Percentiles rank a stretch among this genome's conserved stretches.
These are phyloP conservation scores for Tragulus kanchil DNA, from an alignment of 2,113 vertebrate genomes.

Conservation along the genomic window DNA sequence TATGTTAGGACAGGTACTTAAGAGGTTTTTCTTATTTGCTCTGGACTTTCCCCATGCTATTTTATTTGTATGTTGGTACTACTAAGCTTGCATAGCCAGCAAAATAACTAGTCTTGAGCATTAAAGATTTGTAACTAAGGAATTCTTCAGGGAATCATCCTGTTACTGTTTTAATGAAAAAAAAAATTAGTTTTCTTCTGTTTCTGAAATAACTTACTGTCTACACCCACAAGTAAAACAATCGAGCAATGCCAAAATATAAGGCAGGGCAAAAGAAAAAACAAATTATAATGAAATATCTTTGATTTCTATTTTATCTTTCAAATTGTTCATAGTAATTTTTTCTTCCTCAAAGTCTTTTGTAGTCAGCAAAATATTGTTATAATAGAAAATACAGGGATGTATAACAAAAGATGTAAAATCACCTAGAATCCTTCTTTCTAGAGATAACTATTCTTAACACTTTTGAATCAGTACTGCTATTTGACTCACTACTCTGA, in stretches of 20 bases:
- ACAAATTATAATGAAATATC: constrained; percentile 41
- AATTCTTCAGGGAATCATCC: constrained; percentile 3
- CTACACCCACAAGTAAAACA: not conserved
- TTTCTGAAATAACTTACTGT: not conserved
- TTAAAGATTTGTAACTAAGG: not conserved
- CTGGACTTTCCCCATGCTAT: not conserved
- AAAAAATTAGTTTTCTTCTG: not conserved
- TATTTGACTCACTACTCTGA: not conserved
- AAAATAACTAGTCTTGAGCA: not conserved
- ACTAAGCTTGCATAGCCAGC: not conserved
- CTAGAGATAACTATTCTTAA: not conserved
- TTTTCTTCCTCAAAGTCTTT: not conserved
- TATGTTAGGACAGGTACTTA: not conserved
- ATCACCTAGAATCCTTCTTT: not conserved
- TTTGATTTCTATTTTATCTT: constrained; percentile 8
- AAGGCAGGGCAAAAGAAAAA: not conserved
- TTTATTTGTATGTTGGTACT: not conserved
- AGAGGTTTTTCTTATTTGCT: not conserved
- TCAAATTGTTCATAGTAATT: not conserved
- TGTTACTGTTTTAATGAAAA: not conserved
- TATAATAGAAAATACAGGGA: constrained; percentile 2
- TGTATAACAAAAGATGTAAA: not conserved
- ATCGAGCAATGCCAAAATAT: not conserved
- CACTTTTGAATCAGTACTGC: not conserved
- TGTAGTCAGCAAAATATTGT: not conserved